Evolutionary conservation across 2,888 invertebrate genomes (phyloP).

Genomic region (Atethmia centrago): DNA sequence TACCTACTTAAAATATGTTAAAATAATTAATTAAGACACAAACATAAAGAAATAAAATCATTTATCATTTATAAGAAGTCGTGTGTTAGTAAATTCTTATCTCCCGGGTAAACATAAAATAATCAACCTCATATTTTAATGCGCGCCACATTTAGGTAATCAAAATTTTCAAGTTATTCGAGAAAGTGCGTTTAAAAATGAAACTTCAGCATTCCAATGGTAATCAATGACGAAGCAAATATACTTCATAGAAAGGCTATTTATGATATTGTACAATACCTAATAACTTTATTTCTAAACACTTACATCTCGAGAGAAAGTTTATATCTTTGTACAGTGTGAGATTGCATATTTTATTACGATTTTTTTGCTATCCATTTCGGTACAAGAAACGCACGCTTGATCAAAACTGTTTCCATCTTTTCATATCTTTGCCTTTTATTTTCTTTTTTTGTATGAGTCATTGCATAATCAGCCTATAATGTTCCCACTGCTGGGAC

Average conservation of each 20-base stretch:
- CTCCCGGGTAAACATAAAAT: background rate
- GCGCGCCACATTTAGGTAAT: background rate
- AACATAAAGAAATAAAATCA: background rate
- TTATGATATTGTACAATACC: constrained; percentile 55
- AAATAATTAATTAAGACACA: background rate
- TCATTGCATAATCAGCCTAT: too few species aligned
- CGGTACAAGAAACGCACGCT: background rate
- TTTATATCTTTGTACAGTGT: constrained; percentile 29
- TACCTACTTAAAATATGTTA: background rate
- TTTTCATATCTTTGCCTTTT: background rate
- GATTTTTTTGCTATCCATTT: background rate
- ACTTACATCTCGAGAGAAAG: constrained; percentile 50
- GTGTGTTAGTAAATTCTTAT: background rate
- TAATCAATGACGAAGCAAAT: constrained; percentile 76
- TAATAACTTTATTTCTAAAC: constrained; percentile 48
- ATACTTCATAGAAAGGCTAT: constrained; percentile 53
- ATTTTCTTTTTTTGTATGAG: background rate
- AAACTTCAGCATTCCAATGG: constrained; percentile 51
- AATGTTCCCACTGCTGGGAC: too few species aligned
- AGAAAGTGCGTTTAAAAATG: constrained; percentile 50
- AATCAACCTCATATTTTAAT: background rate
- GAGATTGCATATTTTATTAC: constrained; percentile 40
- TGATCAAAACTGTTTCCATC: background rate
- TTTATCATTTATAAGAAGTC: background rate
- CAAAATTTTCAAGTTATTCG: constrained; percentile 25